Base-by-base conservation (phyloP, 2,113 vertebrate species). In the Collichthys lucidus region DNA sequence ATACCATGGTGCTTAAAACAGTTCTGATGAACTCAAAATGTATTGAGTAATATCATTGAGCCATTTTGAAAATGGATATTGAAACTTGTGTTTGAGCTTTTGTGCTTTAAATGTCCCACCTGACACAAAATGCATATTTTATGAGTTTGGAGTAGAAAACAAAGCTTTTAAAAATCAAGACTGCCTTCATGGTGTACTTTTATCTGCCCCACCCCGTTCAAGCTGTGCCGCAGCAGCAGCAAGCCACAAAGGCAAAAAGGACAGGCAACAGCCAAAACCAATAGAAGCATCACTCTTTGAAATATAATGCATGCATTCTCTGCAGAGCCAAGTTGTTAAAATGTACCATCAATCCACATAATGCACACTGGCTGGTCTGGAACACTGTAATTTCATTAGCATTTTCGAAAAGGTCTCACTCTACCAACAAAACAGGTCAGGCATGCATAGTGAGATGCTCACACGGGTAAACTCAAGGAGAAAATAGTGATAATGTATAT, bases 281-380 rank as follows among this genome's bases (percentile, higher is more conserved):
- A 29, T 11, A 17, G 42, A 82, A 49, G 40, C 65, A 67, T 61
- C n/a, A 4, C 12, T 50, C 66, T 74, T 70, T 62, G 55, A 87
- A 72, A 63, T 40, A 29, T 50, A 65, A 80, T 63, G 62, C 60
- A 55, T 59, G 65, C 26, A 15, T 65, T 56, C 77, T 74, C 20
- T 47, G 60, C 63, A 52, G 71, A 53, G 74, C 67, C 64, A 64
- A 77, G 70, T 11, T 70, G 57, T 77, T 79, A 42, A 79, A 80
- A 80, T 50, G 53, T 77, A 24, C 24, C 81, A 78, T 84, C 69
- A 61, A 66, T 88, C 83, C 65, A 47, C 22, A 56, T 77, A 47
- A 75, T 29, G 65, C 16, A 16, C 53, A 0, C 65, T 31, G 35
- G 46, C 4, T 40, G 7, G 26, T 79, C 56, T 53, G 47, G 73